Conservation (phyloP, 2,113 vertebrate genomes). For the Pampusana beccarii region DNA sequence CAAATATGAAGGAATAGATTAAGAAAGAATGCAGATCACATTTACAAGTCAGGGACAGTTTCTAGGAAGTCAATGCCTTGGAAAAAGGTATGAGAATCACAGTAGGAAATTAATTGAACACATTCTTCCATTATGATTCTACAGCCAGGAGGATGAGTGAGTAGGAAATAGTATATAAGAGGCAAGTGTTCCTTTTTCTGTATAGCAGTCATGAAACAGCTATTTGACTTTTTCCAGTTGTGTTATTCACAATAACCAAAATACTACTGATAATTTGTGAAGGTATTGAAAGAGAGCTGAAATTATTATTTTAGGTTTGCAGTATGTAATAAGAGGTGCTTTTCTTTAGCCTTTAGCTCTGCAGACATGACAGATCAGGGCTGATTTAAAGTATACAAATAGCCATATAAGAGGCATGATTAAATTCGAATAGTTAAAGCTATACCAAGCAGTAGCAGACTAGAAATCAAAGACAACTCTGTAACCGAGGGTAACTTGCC, state of each 20-base stretch:
- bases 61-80: background rate
- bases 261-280: background rate
- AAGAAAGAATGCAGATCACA: background rate
- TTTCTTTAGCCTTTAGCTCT: background rate
- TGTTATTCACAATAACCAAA: background rate
- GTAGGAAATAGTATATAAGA: background rate
- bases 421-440: background rate
- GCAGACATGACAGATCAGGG: background rate
- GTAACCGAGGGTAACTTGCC: background rate
- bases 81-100: background rate
- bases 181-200: background rate
- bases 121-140: background rate
- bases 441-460: background rate
- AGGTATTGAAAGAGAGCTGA: background rate
- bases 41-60: background rate
- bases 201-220: background rate
- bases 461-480: background rate
- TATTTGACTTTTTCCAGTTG: background rate
- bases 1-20: background rate
- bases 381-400: background rate
- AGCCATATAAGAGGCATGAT: background rate
- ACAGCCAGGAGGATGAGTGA: background rate
- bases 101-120: background rate
- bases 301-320: background rate
- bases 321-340: background rate